Conservation (phyloP, 2,888 invertebrate species). For the Ormyrus nitidulus region DNA sequence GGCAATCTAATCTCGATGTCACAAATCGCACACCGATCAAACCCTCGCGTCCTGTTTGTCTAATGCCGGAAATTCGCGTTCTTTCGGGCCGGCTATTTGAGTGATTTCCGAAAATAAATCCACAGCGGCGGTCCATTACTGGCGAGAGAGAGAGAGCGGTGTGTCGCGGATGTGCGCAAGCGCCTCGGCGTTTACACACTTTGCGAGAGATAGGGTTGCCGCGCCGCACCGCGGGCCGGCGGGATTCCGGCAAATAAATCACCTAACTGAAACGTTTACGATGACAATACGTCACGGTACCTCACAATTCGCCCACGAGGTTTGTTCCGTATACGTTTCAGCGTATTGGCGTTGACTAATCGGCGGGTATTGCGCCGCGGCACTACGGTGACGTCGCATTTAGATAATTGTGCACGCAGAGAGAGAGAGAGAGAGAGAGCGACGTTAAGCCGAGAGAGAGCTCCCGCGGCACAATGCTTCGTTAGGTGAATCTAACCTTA, state of each 20-base stretch:
- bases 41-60: too few species aligned
- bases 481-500: slow-evolving; percentile 54
- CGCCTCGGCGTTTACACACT: background rate
- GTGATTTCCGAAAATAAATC: slow-evolving; percentile 36
- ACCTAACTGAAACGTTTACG: slow-evolving; percentile 42
- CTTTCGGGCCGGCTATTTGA: background rate
- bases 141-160: background rate
- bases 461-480: slow-evolving; percentile 52
- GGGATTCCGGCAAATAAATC: slow-evolving; percentile 41
- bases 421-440: too few species aligned
- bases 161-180: background rate
- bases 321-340: slow-evolving; percentile 40
- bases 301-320: slow-evolving; percentile 32
- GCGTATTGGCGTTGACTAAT: slow-evolving; percentile 50
- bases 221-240: background rate
- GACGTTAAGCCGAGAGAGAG: background rate
- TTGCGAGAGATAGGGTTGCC: too few species aligned
- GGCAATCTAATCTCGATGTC: too few species aligned
- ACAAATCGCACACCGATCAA: too few species aligned
- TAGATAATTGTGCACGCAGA: slow-evolving; percentile 52
- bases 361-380: slow-evolving; percentile 49
- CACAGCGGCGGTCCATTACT: background rate
- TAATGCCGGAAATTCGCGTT: background rate
- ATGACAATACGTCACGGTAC: slow-evolving; percentile 25
- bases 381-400: slow-evolving; percentile 43